A percentile compares a stretch with the other conserved stretches of the same genome.
Evolutionary conservation across 2,888 invertebrate species (phyloP).

Genomic region (Mythimna pallens): DNA sequence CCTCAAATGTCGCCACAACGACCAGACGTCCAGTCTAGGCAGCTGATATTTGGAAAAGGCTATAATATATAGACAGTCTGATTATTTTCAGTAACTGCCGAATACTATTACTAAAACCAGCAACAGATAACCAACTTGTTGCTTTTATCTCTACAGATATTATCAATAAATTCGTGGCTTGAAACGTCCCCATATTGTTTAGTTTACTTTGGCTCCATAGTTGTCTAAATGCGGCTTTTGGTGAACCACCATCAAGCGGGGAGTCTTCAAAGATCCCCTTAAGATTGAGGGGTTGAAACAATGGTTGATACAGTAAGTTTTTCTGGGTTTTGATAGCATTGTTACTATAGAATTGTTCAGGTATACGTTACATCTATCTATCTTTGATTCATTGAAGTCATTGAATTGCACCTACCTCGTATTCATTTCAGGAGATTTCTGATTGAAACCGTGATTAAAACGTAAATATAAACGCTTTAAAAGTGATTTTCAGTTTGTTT

Average conservation of each 20-base stretch:
- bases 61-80: background rate
- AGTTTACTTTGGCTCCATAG: constrained; percentile 15
- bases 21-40: too few relatives aligned
- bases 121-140: constrained; percentile 13
- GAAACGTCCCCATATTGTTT: background rate
- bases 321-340: constrained; percentile 22
- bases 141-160: background rate
- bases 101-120: background rate
- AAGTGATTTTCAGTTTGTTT: background rate
- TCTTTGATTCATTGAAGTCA: background rate
- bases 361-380: too few relatives aligned
- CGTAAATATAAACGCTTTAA: too few relatives aligned
- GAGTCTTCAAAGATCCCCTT: constrained; percentile 28
- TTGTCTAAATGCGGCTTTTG: constrained; percentile 33
- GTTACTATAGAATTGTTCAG: background rate
- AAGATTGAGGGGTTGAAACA: constrained; percentile 44
- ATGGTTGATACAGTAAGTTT: constrained; percentile 17
- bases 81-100: background rate
- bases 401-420: background rate
- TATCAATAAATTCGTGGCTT: constrained; percentile 10
- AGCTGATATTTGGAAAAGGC: too few relatives aligned
- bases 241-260: constrained; percentile 29
- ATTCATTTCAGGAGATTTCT: too few relatives aligned
- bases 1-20: too few relatives aligned
- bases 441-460: too few relatives aligned